phyloP scores from a whole-genome alignment of 2,113 vertebrate species.

The Cynopterus brachyotis region DNA sequence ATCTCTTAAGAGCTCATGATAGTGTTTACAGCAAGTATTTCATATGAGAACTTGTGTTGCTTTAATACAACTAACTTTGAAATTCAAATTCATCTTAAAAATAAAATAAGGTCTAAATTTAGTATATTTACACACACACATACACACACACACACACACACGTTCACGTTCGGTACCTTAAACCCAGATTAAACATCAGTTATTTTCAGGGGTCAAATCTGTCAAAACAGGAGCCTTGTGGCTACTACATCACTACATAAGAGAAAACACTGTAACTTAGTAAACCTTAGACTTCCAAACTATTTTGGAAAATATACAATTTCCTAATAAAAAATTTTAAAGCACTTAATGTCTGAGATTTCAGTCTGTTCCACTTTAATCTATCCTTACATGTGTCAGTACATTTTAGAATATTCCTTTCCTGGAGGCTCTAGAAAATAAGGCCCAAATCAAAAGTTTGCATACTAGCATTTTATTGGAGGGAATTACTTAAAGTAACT shows the following conservation, averaged over 20 bases:
- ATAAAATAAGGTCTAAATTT: background rate
- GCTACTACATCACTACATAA: background rate
- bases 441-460: background rate
- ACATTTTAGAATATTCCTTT: background rate
- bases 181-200: background rate
- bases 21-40: background rate
- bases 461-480: background rate
- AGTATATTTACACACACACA: background rate
- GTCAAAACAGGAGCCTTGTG: rapidly evolving
- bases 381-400: background rate
- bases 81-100: background rate
- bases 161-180: background rate
- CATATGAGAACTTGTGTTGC: background rate
- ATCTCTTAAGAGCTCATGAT: background rate
- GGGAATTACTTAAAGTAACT: background rate
- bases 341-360: background rate
- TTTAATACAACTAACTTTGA: background rate
- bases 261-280: background rate
- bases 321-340: background rate
- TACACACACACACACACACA: too few relatives aligned
- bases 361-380: background rate
- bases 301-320: background rate
- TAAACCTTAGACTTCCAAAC: background rate
- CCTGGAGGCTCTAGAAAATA: background rate
- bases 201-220: background rate